Evolutionary conservation across 2,888 invertebrate genomes (phyloP).

Genomic region (Osedax frankpressi): DNA sequence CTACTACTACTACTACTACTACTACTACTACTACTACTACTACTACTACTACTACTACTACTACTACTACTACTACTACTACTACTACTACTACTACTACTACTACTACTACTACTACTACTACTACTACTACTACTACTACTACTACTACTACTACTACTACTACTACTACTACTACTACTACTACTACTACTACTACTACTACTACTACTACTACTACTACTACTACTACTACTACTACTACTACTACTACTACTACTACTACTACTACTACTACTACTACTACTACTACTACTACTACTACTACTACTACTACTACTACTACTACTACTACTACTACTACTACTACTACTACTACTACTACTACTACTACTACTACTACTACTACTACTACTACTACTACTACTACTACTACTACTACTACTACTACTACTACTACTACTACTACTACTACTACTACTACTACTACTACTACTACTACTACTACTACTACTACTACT

Average conservation of each 20-base stretch:
- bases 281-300: conserved; percentile 16
- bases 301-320: conserved; percentile 18
- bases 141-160: conserved; percentile 10
- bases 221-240: not conserved
- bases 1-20: conserved; percentile 9
- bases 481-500: conserved; percentile 8
- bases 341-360: conserved; percentile 2
- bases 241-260: conserved; percentile 2
- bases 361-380: conserved; percentile 19
- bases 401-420: conserved; percentile 1
- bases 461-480: not conserved
- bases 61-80: conserved; percentile 21
- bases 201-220: not conserved
- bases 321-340: conserved; percentile 17
- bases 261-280: conserved; percentile 15
- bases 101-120: conserved; percentile 1
- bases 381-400: conserved; percentile 19
- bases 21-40: conserved; percentile 21
- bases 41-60: conserved; percentile 21
- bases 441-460: not conserved
- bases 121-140: conserved; percentile 11
- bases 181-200: not conserved
- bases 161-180: conserved; percentile 8
- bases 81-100: conserved; percentile 2
- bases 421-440: not conserved